A percentile compares a stretch with the other conserved stretches of the same genome.
These are phyloP conservation scores for Morone saxatilis DNA, from an alignment of 2,113 vertebrate genomes.

Conservation along the genomic window DNA sequence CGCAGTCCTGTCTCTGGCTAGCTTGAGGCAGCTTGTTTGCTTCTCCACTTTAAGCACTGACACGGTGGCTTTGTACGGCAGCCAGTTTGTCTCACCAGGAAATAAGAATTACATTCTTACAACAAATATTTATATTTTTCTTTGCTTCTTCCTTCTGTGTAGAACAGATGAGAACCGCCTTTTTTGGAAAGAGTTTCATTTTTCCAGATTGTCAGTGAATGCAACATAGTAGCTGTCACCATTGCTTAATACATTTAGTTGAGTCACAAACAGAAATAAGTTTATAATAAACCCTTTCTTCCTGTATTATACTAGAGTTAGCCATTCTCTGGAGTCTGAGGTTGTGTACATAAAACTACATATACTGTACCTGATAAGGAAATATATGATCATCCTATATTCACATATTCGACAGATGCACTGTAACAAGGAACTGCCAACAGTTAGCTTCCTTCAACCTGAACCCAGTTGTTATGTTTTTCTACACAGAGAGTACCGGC, in stretches of 20 bases:
- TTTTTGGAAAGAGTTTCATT: neutral
- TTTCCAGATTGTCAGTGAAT: neutral
- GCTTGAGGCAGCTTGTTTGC: neutral
- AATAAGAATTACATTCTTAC: neutral
- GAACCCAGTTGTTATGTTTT: neutral
- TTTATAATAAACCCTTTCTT: neutral
- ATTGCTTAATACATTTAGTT: neutral
- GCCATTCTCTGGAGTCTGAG: neutral
- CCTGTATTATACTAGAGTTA: neutral
- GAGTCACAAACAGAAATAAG: neutral
- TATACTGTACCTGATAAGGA: neutral
- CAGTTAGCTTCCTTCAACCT: neutral
- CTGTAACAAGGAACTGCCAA: neutral
- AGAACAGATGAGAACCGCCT: neutral
- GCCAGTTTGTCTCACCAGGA: neutral
- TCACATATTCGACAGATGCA: neutral
- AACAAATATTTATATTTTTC: neutral
- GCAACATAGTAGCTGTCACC: neutral
- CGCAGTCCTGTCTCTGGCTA: neutral
- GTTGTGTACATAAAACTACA: too few relatives aligned
- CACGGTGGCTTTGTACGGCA: neutral
- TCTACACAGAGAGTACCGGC: conserved; percentile 90
- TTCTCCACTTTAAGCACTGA: neutral
- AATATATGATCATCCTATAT: neutral
- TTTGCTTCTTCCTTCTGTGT: neutral